Percentiles rank a stretch among this genome's conserved stretches.
These are phyloP conservation scores for Agrypnus murinus DNA, from an alignment of 2,888 invertebrate genomes.

Conservation along the genomic window DNA sequence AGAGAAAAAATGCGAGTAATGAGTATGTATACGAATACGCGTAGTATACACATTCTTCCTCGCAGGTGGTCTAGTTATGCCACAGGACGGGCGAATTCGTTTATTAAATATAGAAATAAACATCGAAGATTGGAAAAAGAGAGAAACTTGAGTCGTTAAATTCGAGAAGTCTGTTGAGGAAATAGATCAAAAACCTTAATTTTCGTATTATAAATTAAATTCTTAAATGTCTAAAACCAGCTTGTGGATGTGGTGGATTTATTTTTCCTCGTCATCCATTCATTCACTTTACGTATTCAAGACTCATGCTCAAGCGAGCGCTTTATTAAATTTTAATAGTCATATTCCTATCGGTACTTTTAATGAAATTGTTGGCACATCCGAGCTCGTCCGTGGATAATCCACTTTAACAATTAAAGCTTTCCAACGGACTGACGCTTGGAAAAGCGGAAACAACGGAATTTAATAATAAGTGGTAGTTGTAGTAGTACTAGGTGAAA, in stretches of 20 bases:
- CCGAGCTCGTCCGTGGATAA: slow-evolving; percentile 57
- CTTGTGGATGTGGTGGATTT: slow-evolving; percentile 27
- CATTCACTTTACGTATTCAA: slow-evolving; percentile 41
- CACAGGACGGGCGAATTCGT: too few species aligned
- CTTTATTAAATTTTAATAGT: slow-evolving; percentile 59
- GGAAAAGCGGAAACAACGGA: slow-evolving; percentile 59
- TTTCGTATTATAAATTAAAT: slow-evolving; percentile 22
- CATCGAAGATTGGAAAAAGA: too few species aligned
- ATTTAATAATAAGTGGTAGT: slow-evolving; percentile 52
- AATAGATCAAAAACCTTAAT: slow-evolving; percentile 1
- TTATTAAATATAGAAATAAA: too few species aligned
- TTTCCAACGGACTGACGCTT: slow-evolving; percentile 53
- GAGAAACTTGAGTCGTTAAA: neutral
- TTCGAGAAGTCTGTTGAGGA: neutral
- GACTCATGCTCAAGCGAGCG: slow-evolving; percentile 46
- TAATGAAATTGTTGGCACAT: slow-evolving; percentile 58
- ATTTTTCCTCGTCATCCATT: slow-evolving; percentile 31
- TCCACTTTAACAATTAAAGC: slow-evolving; percentile 59
- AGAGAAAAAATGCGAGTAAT: too few species aligned
- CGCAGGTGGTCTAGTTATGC: too few species aligned
- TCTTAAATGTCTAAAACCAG: slow-evolving; percentile 12
- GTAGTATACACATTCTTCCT: too few species aligned
- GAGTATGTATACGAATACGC: too few species aligned
- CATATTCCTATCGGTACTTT: slow-evolving; percentile 58
- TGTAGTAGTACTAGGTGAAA: slow-evolving; percentile 38